These are phyloP conservation scores for Drosophila histrio DNA, from an alignment of 2,888 invertebrate genomes.

Conservation along the genomic window DNA sequence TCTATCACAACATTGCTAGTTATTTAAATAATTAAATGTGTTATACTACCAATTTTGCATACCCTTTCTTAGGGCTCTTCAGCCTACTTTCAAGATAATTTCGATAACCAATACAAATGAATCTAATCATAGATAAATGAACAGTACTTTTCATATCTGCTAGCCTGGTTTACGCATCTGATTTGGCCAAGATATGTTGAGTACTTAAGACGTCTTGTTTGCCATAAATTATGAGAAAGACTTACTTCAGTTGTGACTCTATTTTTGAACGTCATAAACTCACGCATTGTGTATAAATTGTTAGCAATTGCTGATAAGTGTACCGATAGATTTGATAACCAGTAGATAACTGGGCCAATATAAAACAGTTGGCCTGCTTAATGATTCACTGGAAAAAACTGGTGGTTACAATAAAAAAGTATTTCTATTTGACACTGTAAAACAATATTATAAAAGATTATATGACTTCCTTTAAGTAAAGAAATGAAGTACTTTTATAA, in stretches of 20 bases:
- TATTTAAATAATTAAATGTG: no score
- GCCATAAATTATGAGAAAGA: slow-evolving; percentile 18
- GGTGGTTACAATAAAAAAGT: neutral
- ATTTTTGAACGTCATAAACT: slow-evolving; percentile 35
- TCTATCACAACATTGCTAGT: no score
- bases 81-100: no score
- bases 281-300: slow-evolving; percentile 27
- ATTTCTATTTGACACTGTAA: neutral
- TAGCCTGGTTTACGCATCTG: neutral
- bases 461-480: neutral
- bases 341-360: slow-evolving; percentile 34
- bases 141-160: slow-evolving; percentile 5
- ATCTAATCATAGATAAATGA: no score
- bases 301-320: slow-evolving; percentile 24
- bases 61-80: no score
- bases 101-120: no score
- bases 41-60: no score
- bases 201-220: slow-evolving; percentile 1
- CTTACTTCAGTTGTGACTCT: slow-evolving; percentile 3
- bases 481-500: neutral
- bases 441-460: neutral
- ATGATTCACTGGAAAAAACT: slow-evolving; percentile 32
- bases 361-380: slow-evolving; percentile 33
- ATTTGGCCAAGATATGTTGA: slow-evolving; percentile 20
- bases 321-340: slow-evolving; percentile 11